phyloP scores from a whole-genome alignment of 2,113 vertebrate genomes.

The Podarcis raffonei region DNA sequence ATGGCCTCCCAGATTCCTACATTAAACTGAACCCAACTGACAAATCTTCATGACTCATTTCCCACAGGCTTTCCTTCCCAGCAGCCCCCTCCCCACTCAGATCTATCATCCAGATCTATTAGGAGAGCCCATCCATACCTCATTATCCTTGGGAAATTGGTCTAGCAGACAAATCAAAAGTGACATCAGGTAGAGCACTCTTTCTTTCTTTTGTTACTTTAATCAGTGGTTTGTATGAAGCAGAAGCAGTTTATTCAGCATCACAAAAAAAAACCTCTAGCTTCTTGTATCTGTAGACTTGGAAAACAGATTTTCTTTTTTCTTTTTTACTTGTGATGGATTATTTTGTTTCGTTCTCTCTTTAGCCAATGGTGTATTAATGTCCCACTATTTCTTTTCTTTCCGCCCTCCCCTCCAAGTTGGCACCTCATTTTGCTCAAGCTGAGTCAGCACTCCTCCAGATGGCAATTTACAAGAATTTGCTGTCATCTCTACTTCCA shows the following conservation, averaged over 20 bases:
- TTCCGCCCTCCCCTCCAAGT: not conserved
- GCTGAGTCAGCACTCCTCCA: constrained; percentile 13
- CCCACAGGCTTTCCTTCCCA: constrained; percentile 5
- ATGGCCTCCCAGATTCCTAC: not conserved
- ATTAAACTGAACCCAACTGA: constrained; percentile 9
- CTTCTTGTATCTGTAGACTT: not conserved
- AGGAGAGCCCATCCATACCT: constrained; percentile 11
- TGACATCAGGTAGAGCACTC: not conserved
- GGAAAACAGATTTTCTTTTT: not conserved
- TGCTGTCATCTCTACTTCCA: constrained; percentile 24
- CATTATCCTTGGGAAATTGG: constrained; percentile 33
- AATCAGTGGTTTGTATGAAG: constrained; percentile 24
- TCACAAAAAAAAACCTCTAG: not conserved
- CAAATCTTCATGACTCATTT: not conserved
- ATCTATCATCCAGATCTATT: not conserved
- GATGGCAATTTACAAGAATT: not conserved
- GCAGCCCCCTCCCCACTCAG: not conserved
- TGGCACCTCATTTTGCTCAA: not conserved
- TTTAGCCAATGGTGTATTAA: not conserved
- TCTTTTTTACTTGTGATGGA: not conserved
- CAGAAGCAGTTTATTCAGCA: not conserved
- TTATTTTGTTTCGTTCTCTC: not conserved
- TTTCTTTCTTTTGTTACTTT: constrained; percentile 23
- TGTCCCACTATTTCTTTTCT: rapidly evolving
- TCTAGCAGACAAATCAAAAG: constrained; percentile 37